Base-by-base conservation (phyloP, 2,888 invertebrate genomes). In the Microplitis deprimator region DNA sequence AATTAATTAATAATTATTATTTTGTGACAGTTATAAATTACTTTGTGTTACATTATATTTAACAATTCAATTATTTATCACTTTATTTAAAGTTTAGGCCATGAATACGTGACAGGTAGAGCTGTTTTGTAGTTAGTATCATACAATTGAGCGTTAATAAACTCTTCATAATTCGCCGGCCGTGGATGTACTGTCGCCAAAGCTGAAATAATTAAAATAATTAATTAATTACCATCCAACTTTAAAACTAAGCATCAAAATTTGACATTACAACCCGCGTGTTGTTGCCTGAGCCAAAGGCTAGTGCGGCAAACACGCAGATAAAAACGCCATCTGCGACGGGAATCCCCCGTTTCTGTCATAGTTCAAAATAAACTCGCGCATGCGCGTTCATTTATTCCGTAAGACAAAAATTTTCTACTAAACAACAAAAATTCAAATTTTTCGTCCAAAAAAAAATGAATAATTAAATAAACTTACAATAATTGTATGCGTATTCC, bases 81-180 rank as follows among this genome's bases (percentile, higher is more conserved):
- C 39, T 13, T n/a, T 38, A 29, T 77, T 90, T 89, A 90, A 78
- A 90, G 84, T 82, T 90, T 90, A 60, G 93, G 93, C 91, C 92
- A 93, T 61, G 91, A 82, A 84, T 95, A 95, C 70, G 92, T 91
- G 73, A 92, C 90, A 76, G 96, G 96, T 84, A 95, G 84, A 41
- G 95, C 94, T 72, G 93, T 89, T 79, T 91, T 85, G 90, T 96
- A 96, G 69, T 90, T 91, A 79, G 93, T 92, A 88, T 95, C 94
- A 90, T 96, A 97, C 92, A 95, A 93, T 90, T 96, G 96, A 41
- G 94, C 94, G 87, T 93, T 93, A 84, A 97, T 93, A 88, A 95
- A 97, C 80, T 91, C 92, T 84, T 93, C 92, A 86, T 93, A 93
- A 89, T 96, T 93, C 74, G 91, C 86, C 0, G 97, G 97, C 89